A percentile compares a stretch with the other conserved stretches of the same genome.
Evolutionary conservation across 2,797 vertebrate genomes (phyloP).

Genomic region (Channa striata): DNA sequence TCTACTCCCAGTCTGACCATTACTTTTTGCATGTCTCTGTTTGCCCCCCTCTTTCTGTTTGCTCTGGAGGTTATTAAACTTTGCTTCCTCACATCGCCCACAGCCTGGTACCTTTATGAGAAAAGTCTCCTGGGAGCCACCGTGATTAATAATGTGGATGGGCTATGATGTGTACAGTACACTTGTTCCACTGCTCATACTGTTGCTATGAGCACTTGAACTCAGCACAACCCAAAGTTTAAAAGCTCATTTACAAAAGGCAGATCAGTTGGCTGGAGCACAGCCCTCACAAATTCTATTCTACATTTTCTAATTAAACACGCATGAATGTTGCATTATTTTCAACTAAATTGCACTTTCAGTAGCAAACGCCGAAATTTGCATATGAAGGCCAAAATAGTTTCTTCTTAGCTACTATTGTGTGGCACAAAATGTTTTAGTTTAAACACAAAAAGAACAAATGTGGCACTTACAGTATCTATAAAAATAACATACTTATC

Average conservation of each 20-base stretch:
- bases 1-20: slow-evolving; percentile 33
- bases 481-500: too few species aligned
- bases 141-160: neutral
- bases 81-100: slow-evolving; percentile 5
- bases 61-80: slow-evolving; percentile 52
- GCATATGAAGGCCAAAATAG: neutral
- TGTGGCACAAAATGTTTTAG: too few species aligned
- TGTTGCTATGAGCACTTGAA: neutral
- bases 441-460: too few species aligned
- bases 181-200: neutral
- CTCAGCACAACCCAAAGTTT: too few species aligned
- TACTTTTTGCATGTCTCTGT: slow-evolving; percentile 13
- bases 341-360: neutral
- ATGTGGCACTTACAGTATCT: too few species aligned
- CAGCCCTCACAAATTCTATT: slow-evolving; percentile 7
- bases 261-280: neutral
- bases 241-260: too few species aligned
- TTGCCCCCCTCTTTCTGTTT: slow-evolving; percentile 31
- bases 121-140: slow-evolving; percentile 37
- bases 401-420: too few species aligned
- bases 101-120: slow-evolving; percentile 4
- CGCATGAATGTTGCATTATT: slow-evolving; percentile 7
- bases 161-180: too few species aligned
- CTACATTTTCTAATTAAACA: neutral
- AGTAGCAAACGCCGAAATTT: neutral